These are phyloP conservation scores for Chaetops frenatus DNA, from an alignment of 2,113 vertebrate species.

Conservation along the genomic window DNA sequence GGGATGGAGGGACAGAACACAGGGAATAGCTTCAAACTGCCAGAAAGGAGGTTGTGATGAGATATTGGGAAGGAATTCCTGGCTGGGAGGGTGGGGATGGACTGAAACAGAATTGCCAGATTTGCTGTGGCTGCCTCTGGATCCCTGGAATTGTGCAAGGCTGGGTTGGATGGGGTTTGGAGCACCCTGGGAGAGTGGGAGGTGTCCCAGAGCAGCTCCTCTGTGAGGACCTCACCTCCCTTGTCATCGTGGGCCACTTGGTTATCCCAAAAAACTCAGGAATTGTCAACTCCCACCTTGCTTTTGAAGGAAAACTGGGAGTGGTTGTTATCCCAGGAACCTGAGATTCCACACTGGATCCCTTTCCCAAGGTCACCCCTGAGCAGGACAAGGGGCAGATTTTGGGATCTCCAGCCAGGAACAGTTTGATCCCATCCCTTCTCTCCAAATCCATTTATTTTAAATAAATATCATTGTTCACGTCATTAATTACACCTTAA, in stretches of 20 bases:
- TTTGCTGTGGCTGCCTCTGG: neutral
- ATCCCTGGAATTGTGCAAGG: neutral
- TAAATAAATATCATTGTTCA: neutral
- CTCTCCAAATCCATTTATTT: too few relatives aligned
- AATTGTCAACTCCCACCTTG: accelerated
- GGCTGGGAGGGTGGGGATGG: neutral
- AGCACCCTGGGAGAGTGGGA: neutral
- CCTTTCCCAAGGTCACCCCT: accelerated
- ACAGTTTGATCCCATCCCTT: accelerated
- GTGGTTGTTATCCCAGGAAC: neutral
- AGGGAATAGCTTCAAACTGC: neutral
- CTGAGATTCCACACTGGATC: accelerated
- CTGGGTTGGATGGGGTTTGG: neutral
- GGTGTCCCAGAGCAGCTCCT: neutral
- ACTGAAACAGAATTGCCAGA: neutral
- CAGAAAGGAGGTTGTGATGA: neutral
- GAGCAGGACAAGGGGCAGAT: neutral
- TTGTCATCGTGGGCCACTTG: too few relatives aligned
- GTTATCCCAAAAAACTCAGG: neutral
- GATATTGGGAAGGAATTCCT: neutral
- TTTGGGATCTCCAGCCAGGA: neutral
- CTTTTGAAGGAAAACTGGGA: neutral
- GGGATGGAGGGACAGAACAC: neutral
- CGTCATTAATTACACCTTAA: neutral
- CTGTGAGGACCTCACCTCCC: neutral